Base-by-base conservation (phyloP, 2,888 invertebrate species). In the Drosophila subsilvestris region DNA sequence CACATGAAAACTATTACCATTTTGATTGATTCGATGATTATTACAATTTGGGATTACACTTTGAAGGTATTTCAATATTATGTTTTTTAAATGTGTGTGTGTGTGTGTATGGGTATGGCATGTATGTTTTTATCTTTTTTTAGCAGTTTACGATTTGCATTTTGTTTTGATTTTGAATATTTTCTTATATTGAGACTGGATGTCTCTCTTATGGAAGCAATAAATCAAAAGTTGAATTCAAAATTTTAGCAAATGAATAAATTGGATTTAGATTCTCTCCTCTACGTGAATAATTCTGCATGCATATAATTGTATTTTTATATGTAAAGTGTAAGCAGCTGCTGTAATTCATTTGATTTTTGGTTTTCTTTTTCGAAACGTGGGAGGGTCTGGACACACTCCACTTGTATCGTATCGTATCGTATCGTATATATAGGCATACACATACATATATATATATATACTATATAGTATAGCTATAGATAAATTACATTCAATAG, bases 401-500 rank as follows among this genome's bases (percentile, higher is more conserved):
- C 37, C 48, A 42, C 48, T 17, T 25, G 12, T 51, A 7, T 9
- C 18, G 44, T 12, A 9, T 8, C 47, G 37, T 22, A 54, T 45
- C 47, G 63, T 51, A 63, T 63, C 63, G 9, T 51, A 63, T 45
- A 29, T 45, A 57, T 54, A 42, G 53, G 55, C 43, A 58, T 27
- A 57, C 48, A 58, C 55, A 74, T 66, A 62, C 68, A 62, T 57
- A 62, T 72, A 44, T 63, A 63, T 68, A n/a, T n/a, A n/a, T n/a
- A 63, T 66, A 59, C 67, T 51, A 57, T 58, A 82, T 82, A 75
- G 25, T 25, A 25, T 25, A 25, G 37, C 37, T 37, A 37, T 86
- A 80, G 67, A 69, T 80, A 76, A 73, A 73, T 75, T 75, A 79
- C 68, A 68, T 57, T 58, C 51, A 37, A 68, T 54, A 69, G 59